These are phyloP conservation scores for Heteronetta atricapilla DNA, from an alignment of 2,113 vertebrate species.

Conservation along the genomic window DNA sequence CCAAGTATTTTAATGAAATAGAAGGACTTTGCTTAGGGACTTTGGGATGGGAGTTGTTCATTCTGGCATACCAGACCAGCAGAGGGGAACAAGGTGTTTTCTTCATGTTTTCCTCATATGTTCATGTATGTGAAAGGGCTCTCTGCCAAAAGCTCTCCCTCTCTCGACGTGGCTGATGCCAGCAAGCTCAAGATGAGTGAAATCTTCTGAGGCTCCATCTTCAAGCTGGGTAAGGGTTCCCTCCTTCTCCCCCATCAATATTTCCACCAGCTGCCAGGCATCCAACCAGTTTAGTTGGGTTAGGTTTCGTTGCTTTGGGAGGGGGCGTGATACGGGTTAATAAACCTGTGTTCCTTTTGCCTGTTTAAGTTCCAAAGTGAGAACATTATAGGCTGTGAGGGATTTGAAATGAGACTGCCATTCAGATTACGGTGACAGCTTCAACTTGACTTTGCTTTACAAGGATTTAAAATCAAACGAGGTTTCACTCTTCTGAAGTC, in stretches of 20 bases:
- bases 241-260: not conserved
- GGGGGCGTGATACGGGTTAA: constrained; percentile 41
- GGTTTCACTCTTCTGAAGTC: constrained; percentile 22
- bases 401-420: constrained; percentile 67
- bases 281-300: not conserved
- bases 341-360: constrained; percentile 35
- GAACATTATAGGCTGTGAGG: constrained; percentile 53
- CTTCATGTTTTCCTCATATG: not conserved
- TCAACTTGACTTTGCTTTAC: constrained; percentile 64
- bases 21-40: not conserved
- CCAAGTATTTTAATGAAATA: not conserved
- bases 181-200: not conserved
- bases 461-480: constrained; percentile 68
- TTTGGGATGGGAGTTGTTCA: not conserved
- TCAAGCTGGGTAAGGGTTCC: not conserved
- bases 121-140: not conserved
- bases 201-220: not conserved
- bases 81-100: not conserved
- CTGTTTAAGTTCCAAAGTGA: constrained; percentile 75
- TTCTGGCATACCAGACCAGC: not conserved
- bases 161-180: not conserved
- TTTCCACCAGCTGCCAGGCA: not conserved
- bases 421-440: constrained; percentile 19
- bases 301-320: not conserved
- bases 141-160: not conserved